Evolutionary conservation across 1,140 invertebrate genomes (phyloP), one percentile per base, ranked within the genome.

Genomic region (Aradophagus sp.): DNA sequence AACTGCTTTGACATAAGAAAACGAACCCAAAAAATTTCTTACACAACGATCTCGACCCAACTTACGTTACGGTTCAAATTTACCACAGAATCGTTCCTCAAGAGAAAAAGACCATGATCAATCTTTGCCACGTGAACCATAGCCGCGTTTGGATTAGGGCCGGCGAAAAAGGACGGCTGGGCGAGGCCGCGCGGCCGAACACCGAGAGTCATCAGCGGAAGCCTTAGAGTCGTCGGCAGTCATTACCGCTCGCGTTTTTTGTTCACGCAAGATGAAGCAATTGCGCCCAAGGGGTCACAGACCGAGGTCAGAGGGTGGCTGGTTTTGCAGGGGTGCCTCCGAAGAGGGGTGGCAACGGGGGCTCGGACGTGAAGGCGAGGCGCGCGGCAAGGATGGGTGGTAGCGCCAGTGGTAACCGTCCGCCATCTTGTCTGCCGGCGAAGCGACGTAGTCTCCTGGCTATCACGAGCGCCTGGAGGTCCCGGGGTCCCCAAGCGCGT

Each of bases 271-370:
- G 59, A 70, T 63, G 67, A 53, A 62, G 68, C 68, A 65, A 71
- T 59, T 47, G 59, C 67, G 53, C 74, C 17, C 53, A 66, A 76
- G 75, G 77, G 78, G 77, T 77, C 74, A 78, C 76, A 78, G 70
- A 76, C 76, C 75, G 74, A 59, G 70, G 70, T 73, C 70, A 63
- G 63, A 35, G 59, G 63, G 70, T 63, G 58, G 58, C 17, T 73
- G 63, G 58, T 48, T 55, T 59, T 62, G 59, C 56, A 58, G 26
- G 70, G 63, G 70, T 39, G 63, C 58, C 35, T 55, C 59, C 58
- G 69, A 45, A 70, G 72, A 80, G 77, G 75, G 75, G 78, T 73
- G 77, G 73, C 16, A 52, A 45, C 45, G 52, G 58, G 58, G 52
- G 58, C 38, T 63, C 32, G 53, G 39, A 44, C 56, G 68, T 73